Percentiles rank a stretch among this genome's conserved stretches.
Conservation (phyloP, 1,140 invertebrate genomes). For the Acarapis woodi region DNA sequence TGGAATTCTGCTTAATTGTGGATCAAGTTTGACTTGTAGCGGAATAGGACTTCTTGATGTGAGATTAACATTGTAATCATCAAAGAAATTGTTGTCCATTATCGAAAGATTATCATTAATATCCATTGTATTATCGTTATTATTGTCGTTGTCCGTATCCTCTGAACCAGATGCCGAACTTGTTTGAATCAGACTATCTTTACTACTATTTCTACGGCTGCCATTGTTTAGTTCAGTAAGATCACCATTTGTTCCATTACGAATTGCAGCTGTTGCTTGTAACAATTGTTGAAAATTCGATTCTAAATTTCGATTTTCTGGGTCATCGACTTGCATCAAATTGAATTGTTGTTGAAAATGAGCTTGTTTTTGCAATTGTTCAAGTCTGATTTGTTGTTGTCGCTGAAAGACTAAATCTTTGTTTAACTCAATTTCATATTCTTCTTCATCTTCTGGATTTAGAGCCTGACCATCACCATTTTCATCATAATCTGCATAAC, state of each 20-base stretch:
- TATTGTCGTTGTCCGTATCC: background rate
- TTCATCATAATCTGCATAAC: background rate
- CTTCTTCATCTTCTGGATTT: conserved; percentile 1
- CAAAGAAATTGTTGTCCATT: too few relatives aligned
- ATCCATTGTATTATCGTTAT: too few relatives aligned
- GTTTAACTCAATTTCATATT: background rate
- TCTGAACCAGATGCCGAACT: too few relatives aligned
- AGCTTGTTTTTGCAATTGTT: conserved; percentile 1
- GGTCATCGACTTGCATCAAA: background rate
- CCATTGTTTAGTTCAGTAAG: too few relatives aligned
- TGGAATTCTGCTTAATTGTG: background rate
- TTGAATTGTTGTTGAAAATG: background rate
- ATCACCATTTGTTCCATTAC: background rate
- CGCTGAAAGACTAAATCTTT: conserved; percentile 1
- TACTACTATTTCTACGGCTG: too few relatives aligned
- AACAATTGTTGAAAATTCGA: conserved; percentile 3
- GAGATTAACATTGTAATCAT: too few relatives aligned
- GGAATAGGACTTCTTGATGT: background rate
- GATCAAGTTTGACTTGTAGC: background rate
- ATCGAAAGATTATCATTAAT: too few relatives aligned
- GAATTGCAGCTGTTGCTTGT: background rate
- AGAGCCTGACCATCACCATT: background rate
- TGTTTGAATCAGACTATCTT: too few relatives aligned
- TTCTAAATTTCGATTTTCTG: background rate
- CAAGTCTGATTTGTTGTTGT: conserved; percentile 4